Conservation (phyloP, 2,888 invertebrate genomes). For the Artemia sinica region DNA sequence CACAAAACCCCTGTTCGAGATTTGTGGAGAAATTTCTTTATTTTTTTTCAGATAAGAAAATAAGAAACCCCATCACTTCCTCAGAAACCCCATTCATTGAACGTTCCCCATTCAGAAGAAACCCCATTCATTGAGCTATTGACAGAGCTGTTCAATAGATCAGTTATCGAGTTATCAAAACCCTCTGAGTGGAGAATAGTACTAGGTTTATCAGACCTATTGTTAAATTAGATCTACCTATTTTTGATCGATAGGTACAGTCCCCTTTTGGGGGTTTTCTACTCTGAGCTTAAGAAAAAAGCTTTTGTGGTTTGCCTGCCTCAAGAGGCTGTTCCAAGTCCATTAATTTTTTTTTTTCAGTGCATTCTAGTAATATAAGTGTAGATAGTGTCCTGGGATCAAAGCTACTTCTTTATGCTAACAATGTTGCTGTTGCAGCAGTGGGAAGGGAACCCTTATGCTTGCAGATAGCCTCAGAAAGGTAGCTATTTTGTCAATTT, state of each 20-base stretch:
- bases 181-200: not conserved
- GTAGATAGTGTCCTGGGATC: not conserved
- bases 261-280: too few relatives aligned
- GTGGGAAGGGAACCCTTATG: not conserved
- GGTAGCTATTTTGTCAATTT: not conserved
- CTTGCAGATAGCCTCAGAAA: not conserved
- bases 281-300: too few relatives aligned
- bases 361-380: not conserved
- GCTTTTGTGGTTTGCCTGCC: too few relatives aligned
- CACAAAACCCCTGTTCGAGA: not conserved
- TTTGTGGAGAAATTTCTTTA: not conserved
- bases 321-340: too few relatives aligned
- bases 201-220: not conserved
- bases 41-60: not conserved
- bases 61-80: not conserved
- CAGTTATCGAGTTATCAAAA: not conserved
- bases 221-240: not conserved
- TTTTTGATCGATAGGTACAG: not conserved
- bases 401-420: not conserved
- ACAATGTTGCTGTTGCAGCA: not conserved
- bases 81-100: not conserved
- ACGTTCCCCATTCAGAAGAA: too few relatives aligned
- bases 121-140: not conserved
- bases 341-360: too few relatives aligned
- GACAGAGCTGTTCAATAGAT: not conserved